Percentiles rank a stretch among this genome's conserved stretches.
phyloP scores from a whole-genome alignment of 2,113 vertebrate genomes.

The Tichodroma muraria region DNA sequence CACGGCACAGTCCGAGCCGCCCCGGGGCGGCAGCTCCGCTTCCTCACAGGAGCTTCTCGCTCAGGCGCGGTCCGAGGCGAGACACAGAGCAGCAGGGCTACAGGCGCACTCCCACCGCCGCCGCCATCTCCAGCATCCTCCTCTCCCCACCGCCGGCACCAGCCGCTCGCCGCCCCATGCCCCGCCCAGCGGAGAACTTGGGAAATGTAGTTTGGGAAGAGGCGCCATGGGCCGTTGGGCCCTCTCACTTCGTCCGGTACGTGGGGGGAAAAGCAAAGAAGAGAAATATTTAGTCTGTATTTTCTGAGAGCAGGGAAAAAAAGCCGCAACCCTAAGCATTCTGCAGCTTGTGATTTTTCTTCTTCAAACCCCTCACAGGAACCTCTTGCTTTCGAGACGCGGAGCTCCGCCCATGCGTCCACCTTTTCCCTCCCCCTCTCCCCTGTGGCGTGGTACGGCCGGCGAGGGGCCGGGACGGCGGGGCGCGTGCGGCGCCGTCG shows the following conservation, averaged over 20 bases:
- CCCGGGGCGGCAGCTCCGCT: no score
- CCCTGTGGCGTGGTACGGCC: not conserved
- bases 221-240: not conserved
- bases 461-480: not conserved
- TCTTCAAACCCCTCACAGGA: no score
- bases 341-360: rapidly evolving
- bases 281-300: rapidly evolving
- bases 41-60: not conserved
- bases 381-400: not conserved
- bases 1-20: not conserved
- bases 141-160: not conserved
- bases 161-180: not conserved
- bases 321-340: not conserved
- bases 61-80: not conserved
- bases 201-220: conserved; percentile 22
- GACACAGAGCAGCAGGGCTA: rapidly evolving
- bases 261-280: no score
- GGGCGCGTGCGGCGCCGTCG: not conserved
- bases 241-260: not conserved
- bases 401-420: rapidly evolving
- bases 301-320: no score
- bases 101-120: rapidly evolving
- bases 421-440: no score
- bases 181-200: not conserved
- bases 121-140: conserved; percentile 20